Evolutionary conservation across 2,113 vertebrate species (phyloP), one percentile per base, ranked within the genome.

Genomic region (Lophura nycthemera): DNA sequence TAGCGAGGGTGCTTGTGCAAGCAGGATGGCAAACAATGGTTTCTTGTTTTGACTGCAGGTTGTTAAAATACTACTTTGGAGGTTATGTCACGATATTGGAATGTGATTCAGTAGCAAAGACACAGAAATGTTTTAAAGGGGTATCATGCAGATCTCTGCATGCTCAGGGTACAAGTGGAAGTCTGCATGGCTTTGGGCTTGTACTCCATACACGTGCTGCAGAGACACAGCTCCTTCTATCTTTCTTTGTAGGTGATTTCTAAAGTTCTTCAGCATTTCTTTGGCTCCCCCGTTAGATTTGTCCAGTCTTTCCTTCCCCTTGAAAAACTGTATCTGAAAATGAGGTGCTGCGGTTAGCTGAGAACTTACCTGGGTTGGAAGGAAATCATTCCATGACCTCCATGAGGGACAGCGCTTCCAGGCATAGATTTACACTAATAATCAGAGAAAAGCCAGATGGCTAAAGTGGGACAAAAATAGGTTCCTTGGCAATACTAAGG

Each of bases 11-110:
- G 2, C 73, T 89, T 69, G 59, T 59, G 21, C 47, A 24, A 52
- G 78, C 91, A 81, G 85, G 88, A 29, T 81, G 78, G 86, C 93
- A 93, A 96, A 94, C 93, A 95, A 78, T 92, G 88, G 72, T 65
- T 90, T 50, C 89, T 78, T 91, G 93, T 91, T 86, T 83, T 83
- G 91, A 81, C 76, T 65, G 65, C 29, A 83, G 85, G 75, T 88
- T 82, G 90, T 89, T 86, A 72, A 86, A 91, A 77, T 10, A 34
- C 79, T 91, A 2, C 82, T 88, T 10, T 32, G 52, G 83, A 86
- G 76, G 64, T 72, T 94, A 88, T 88, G 93, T 95, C 91, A 91
- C 25, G 43, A 29, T 36, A 52, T 81, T 95, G 93, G 94, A 94
- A 96, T 96, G 90, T 65, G 72, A 77, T 75, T 91, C 72, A 60